Evolutionary conservation across 2,113 vertebrate genomes (phyloP).

Genomic region (Dicaeum eximium): DNA sequence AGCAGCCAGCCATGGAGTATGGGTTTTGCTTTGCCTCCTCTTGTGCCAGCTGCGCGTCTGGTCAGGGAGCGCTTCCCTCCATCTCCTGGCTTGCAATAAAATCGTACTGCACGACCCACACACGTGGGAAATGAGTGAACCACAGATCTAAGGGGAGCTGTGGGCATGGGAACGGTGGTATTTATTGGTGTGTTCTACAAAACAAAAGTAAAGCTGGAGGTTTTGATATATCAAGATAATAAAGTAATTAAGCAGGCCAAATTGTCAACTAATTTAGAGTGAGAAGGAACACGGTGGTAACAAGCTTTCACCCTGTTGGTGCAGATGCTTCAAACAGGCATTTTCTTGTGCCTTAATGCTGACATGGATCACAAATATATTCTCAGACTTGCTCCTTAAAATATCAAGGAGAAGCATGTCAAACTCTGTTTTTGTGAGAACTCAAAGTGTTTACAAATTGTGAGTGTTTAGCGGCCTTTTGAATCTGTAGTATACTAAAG

Average conservation of each 20-base stretch:
- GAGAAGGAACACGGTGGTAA: background rate
- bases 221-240: background rate
- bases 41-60: fast-evolving
- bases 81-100: background rate
- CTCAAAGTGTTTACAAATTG: background rate
- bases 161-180: background rate
- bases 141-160: background rate
- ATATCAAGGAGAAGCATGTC: background rate
- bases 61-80: background rate
- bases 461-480: background rate
- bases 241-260: background rate
- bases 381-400: background rate
- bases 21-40: background rate
- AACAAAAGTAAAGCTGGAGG: background rate
- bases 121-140: fast-evolving
- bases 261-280: background rate
- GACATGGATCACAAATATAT: background rate
- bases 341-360: background rate
- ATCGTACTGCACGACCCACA: background rate
- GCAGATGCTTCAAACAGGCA: background rate
- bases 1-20: background rate
- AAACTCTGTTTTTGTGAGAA: background rate
- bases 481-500: background rate
- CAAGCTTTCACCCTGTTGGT: background rate
- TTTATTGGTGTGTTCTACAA: background rate